Percentiles rank a stretch among this genome's conserved stretches.
These are phyloP conservation scores for Capreolus pygargus DNA, from an alignment of 2,113 vertebrate genomes.

Conservation along the genomic window DNA sequence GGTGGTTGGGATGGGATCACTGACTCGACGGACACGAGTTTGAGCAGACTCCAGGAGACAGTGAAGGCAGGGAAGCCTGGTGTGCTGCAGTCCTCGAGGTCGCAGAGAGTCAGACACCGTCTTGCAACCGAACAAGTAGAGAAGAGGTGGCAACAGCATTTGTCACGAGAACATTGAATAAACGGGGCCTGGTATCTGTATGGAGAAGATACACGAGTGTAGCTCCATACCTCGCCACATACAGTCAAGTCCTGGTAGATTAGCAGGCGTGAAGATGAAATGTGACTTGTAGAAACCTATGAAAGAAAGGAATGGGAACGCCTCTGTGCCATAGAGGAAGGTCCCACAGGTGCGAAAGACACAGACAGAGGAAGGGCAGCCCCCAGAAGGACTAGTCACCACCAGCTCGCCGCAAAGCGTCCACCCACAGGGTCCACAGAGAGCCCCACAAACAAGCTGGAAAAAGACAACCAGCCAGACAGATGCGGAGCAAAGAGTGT, in stretches of 20 bases:
- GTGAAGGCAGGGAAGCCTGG: neutral
- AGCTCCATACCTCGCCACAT: neutral
- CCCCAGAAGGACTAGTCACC: neutral
- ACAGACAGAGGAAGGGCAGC: neutral
- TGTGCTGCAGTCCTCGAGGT: neutral
- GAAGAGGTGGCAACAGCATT: fast-evolving
- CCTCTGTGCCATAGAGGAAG: neutral
- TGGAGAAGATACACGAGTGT: fast-evolving
- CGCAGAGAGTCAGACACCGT: neutral
- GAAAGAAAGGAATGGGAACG: neutral
- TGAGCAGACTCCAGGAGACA: neutral
- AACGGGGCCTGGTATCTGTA: no score
- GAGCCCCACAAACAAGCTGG: neutral
- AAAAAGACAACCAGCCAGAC: neutral
- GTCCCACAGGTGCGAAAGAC: fast-evolving
- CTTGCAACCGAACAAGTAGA: fast-evolving
- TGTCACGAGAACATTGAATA: neutral
- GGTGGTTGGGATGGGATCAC: neutral
- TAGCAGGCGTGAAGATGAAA: neutral
- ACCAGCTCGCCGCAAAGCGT: fast-evolving
- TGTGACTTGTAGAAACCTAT: no score
- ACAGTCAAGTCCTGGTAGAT: no score
- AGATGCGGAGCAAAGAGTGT: neutral
- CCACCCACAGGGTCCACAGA: neutral
- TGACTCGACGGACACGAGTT: neutral